A percentile compares a stretch with the other conserved stretches of the same genome.
These are phyloP conservation scores for Leptopilina clavipes DNA, from an alignment of 1,140 invertebrate species.

Conservation along the genomic window DNA sequence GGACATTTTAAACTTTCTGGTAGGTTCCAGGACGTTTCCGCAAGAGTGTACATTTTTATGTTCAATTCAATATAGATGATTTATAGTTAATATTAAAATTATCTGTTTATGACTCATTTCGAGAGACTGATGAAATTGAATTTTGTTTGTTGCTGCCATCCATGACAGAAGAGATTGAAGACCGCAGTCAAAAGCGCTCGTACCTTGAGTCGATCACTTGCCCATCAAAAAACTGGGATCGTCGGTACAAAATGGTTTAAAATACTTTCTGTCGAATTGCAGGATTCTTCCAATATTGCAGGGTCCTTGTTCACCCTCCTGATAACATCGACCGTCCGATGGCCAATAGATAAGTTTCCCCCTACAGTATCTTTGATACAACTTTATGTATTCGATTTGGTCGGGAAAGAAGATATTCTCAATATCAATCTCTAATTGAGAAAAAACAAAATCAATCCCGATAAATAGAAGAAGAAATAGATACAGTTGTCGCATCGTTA, in stretches of 20 bases:
- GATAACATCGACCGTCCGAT: slow-evolving; percentile 54
- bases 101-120: too few relatives aligned
- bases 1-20: too few relatives aligned
- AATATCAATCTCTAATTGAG: neutral
- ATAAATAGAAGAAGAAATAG: neutral
- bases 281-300: slow-evolving; percentile 54
- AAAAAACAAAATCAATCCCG: neutral
- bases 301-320: slow-evolving; percentile 56
- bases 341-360: slow-evolving; percentile 54
- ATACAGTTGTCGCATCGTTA: neutral
- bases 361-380: neutral
- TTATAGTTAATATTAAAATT: too few relatives aligned
- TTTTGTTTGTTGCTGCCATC: slow-evolving; percentile 19
- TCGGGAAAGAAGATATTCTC: slow-evolving; percentile 56
- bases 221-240: neutral
- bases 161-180: neutral
- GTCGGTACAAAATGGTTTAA: slow-evolving; percentile 42
- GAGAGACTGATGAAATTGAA: too few relatives aligned
- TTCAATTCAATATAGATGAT: too few relatives aligned
- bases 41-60: too few relatives aligned
- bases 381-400: slow-evolving; percentile 52
- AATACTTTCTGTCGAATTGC: slow-evolving; percentile 42
- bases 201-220: neutral
- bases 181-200: neutral
- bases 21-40: too few relatives aligned